Evolutionary conservation across 2,113 vertebrate species (phyloP).

Genomic region (Atlantisia rogersi): DNA sequence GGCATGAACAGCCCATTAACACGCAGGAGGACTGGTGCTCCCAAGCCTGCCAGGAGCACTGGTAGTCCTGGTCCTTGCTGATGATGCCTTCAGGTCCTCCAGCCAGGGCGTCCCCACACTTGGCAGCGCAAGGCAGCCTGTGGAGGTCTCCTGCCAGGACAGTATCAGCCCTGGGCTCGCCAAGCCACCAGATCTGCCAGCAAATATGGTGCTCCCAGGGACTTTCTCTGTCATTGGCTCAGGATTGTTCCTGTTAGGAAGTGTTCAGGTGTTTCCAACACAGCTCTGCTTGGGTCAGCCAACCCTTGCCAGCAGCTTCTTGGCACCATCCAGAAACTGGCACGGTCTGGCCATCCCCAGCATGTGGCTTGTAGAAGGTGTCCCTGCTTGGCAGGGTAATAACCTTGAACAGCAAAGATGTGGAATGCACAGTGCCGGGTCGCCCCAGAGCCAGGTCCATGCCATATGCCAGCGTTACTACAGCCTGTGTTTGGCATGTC

Average conservation of each 20-base stretch:
- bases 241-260: not conserved
- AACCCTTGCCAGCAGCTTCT: not conserved
- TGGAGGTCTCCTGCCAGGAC: not conserved
- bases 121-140: rapidly evolving
- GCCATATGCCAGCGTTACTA: not conserved
- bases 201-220: rapidly evolving
- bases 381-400: not conserved
- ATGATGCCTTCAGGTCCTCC: not conserved
- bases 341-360: not conserved
- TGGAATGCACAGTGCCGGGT: not conserved
- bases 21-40: not conserved
- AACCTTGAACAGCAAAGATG: not conserved
- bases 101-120: not conserved
- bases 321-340: not conserved
- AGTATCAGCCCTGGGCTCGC: not conserved
- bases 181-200: not conserved
- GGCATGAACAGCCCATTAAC: not conserved
- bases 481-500: not conserved
- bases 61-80: not conserved
- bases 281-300: not conserved
- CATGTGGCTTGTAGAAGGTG: not conserved
- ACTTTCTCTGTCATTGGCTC: not conserved
- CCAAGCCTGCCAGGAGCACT: not conserved
- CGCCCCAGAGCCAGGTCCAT: not conserved
- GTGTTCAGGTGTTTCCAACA: not conserved